A percentile compares a stretch with the other conserved stretches of the same genome.
phyloP scores from a whole-genome alignment of 2,888 invertebrate genomes.

The Acanthacorydalis orientalis region DNA sequence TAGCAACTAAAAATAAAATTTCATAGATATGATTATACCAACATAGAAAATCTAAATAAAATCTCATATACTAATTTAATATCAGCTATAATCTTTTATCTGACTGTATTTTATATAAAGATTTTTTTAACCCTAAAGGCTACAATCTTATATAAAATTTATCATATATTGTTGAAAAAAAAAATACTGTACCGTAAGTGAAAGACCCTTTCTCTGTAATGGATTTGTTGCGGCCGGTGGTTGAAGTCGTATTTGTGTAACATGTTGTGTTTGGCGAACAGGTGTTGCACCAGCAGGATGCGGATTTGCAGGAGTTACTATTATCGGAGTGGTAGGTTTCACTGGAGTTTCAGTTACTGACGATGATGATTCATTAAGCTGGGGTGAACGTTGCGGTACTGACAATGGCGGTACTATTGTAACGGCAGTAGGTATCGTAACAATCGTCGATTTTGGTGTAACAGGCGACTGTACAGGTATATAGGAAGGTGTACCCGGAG shows the following conservation, averaged over 20 bases:
- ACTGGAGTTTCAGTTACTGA: slow-evolving; percentile 9
- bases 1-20: too few relatives aligned
- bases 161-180: slow-evolving; percentile 2
- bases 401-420: slow-evolving; percentile 24
- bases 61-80: too few relatives aligned
- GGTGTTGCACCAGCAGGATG: slow-evolving; percentile 35
- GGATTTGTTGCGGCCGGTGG: slow-evolving; percentile 32
- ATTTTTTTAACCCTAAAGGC: too few relatives aligned
- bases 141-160: slow-evolving; percentile 1
- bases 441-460: slow-evolving; percentile 16
- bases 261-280: slow-evolving; percentile 27
- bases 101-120: neutral
- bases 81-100: too few relatives aligned
- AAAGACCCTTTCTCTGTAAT: slow-evolving; percentile 43
- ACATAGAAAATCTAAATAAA: too few relatives aligned
- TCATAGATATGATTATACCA: too few relatives aligned
- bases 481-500: slow-evolving; percentile 26
- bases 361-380: slow-evolving; percentile 9
- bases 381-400: slow-evolving; percentile 17
- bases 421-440: slow-evolving; percentile 27
- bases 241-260: slow-evolving; percentile 37
- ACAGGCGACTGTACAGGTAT: slow-evolving; percentile 20
- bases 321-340: slow-evolving; percentile 11
- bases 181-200: slow-evolving; percentile 41
- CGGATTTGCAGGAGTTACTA: slow-evolving; percentile 6